Evolutionary conservation across 2,888 invertebrate species (phyloP).

Genomic region (Oscheius onirici): DNA sequence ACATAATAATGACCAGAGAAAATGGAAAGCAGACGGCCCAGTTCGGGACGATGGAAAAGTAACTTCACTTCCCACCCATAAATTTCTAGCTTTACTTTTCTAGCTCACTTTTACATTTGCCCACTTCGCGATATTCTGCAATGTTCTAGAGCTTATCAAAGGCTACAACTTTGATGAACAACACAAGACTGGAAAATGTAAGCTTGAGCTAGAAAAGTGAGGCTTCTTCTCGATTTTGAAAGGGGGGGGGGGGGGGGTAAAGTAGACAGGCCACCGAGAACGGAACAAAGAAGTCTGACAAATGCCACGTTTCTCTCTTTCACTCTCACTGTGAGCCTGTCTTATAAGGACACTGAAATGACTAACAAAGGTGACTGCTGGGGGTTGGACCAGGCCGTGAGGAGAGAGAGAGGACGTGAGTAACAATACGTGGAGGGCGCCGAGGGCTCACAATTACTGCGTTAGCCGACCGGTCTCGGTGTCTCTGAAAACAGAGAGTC

Average conservation of each 20-base stretch:
- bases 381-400: neutral
- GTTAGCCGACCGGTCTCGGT: constrained; percentile 29
- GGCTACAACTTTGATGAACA: no score
- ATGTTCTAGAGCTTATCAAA: no score
- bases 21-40: no score
- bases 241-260: neutral
- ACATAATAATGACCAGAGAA: no score
- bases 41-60: no score
- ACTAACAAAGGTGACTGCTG: neutral
- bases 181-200: neutral
- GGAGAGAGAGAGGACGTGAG: neutral
- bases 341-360: neutral
- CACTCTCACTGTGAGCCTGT: no score
- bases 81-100: no score
- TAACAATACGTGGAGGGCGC: neutral
- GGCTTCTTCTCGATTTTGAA: no score
- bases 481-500: constrained; percentile 2
- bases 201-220: no score
- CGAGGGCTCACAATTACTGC: constrained; percentile 32
- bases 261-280: neutral
- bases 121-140: no score
- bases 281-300: neutral
- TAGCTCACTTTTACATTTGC: no score
- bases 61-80: no score
- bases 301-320: neutral